Conservation (phyloP, 2,888 invertebrate species). For the Trypoxylon attenuatum region DNA sequence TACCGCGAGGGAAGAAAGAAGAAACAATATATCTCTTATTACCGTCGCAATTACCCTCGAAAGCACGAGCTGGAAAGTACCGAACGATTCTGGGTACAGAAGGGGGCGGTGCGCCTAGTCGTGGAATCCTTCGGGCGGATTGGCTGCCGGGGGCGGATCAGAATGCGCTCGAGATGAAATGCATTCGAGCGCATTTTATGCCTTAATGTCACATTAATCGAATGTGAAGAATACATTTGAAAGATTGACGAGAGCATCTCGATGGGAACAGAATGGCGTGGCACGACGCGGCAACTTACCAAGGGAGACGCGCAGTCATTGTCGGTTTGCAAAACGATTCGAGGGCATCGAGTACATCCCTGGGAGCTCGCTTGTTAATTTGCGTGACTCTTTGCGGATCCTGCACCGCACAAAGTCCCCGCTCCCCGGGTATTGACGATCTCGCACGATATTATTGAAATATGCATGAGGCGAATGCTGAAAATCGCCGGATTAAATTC, state of each 20-base stretch:
- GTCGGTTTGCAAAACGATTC: neutral
- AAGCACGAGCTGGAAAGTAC: constrained; percentile 21
- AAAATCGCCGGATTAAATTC: constrained; percentile 35
- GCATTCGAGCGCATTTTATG: constrained; percentile 9
- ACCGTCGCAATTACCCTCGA: constrained; percentile 38
- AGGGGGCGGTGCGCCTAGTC: too few relatives aligned
- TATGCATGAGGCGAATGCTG: constrained; percentile 30
- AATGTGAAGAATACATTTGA: constrained; percentile 8
- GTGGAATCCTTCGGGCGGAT: too few relatives aligned
- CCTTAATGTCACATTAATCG: constrained; percentile 27
- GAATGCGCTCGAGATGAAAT: constrained; percentile 29
- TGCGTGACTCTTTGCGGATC: constrained; percentile 17
- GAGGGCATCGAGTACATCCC: neutral
- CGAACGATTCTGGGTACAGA: neutral
- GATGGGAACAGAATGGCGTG: neutral
- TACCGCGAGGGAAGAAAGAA: constrained; percentile 18
- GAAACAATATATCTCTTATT: constrained; percentile 34
- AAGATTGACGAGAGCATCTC: neutral
- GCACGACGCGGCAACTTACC: neutral
- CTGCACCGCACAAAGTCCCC: constrained; percentile 4
- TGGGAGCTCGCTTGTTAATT: constrained; percentile 13
- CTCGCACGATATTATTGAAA: constrained; percentile 34
- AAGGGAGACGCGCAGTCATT: neutral
- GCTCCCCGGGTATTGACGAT: constrained; percentile 15
- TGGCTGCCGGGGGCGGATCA: too few relatives aligned